Evolutionary conservation across 2,797 vertebrate genomes (phyloP), one percentile per base, ranked within the genome.

Genomic region (Petrocephalus schoutedeni): DNA sequence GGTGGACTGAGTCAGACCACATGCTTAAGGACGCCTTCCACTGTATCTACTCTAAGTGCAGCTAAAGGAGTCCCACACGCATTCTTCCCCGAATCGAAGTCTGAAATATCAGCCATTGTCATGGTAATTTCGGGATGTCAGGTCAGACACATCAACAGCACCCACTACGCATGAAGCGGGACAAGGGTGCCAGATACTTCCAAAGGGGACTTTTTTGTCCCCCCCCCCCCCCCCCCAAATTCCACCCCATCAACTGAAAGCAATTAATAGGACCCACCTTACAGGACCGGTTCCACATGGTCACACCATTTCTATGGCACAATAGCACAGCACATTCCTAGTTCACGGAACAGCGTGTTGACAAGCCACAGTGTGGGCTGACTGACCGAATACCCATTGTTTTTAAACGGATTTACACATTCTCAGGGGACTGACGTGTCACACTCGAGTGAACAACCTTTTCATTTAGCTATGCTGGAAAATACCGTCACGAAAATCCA

Each of bases 211-310:
- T 64, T 67, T 56, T 36, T 7, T 21, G 7, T 0, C 9, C 90
- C 88, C 87, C 89, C 59, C 85, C 1, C 88, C 45, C 85, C 56
- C 56, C 57, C 57, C 19, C 58, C 56, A 58, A 86, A 88, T 91
- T 89, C 90, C 89, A 90, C 87, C 64, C 87, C 90, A 87, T 93
- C 86, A 12, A 61, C 56, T 59, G 88, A 89, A 56, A 90, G 93
- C 92, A 90, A 92, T 95, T 94, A 94, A 94, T 92, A 92, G 91
- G 86, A 89, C 87, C 89, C 90, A 82, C 57, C 28, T 90, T 85
- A 89, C 82, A 86, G 85, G 90, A 89, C 90, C 87, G 91, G 93
- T 94, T 95, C 93, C 94, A 94, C 93, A 93, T 94, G 91, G 90
- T 91, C 92, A 94, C 93, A 93, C 92, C 92, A 89, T 91, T 91